Percentiles rank a stretch among this genome's conserved stretches.
Conservation (phyloP, 2,113 vertebrate genomes). For the Daboia siamensis region DNA sequence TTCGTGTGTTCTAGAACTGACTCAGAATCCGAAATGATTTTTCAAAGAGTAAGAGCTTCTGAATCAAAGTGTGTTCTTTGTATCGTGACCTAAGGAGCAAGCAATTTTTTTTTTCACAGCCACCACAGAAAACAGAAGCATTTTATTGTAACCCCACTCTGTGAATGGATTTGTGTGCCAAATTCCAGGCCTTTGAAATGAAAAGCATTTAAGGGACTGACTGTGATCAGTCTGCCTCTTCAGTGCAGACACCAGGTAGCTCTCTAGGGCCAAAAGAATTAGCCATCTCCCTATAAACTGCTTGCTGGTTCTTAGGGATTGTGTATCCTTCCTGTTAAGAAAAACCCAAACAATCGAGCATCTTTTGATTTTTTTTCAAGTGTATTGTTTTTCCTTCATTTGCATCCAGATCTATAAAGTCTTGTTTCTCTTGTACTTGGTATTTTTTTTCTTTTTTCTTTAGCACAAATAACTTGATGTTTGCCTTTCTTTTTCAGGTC, state of each 20-base stretch:
- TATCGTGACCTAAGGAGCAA: background rate
- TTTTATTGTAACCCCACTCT: background rate
- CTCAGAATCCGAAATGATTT: background rate
- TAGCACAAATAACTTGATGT: conserved; percentile 28
- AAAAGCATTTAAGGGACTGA: background rate
- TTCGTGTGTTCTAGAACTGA: background rate
- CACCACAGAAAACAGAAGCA: no score
- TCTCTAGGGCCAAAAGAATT: background rate
- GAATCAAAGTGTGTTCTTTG: background rate
- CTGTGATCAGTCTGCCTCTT: conserved; percentile 1
- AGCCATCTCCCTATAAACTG: background rate
- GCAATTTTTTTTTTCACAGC: background rate
- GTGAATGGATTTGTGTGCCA: background rate
- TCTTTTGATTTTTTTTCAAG: accelerated
- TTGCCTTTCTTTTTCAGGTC: conserved; percentile 74
- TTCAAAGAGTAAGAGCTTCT: background rate
- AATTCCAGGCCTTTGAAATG: background rate
- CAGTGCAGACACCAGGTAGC: background rate
- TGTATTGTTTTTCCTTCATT: conserved; percentile 6
- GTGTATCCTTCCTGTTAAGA: background rate
- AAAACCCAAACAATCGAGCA: background rate
- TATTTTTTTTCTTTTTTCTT: background rate
- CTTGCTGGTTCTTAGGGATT: no score
- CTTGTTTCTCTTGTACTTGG: background rate
- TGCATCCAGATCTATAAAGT: background rate